phyloP scores from a whole-genome alignment of 1,140 invertebrate genomes.

The Pygmarrhopalites habei region DNA sequence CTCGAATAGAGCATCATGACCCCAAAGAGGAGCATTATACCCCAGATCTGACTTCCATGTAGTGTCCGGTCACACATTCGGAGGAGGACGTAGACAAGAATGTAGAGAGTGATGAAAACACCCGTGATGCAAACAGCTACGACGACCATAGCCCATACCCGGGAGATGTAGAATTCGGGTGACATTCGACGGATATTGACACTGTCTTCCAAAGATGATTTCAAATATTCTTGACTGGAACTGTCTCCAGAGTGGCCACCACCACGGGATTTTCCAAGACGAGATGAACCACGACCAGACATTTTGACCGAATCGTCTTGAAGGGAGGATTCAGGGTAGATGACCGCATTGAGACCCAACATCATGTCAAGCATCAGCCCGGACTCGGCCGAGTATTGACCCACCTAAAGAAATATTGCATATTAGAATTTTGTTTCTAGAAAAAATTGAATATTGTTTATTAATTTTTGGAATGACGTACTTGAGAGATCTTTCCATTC shows the following conservation, averaged over 20 bases:
- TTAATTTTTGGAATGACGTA: too few relatives aligned
- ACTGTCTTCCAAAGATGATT: constrained; percentile 3
- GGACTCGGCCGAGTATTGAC: constrained; percentile 41
- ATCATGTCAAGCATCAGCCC: constrained; percentile 40
- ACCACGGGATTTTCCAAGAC: background rate
- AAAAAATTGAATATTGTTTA: background rate
- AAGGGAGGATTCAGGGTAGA: constrained; percentile 1
- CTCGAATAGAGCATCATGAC: constrained; percentile 46
- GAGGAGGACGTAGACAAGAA: constrained; percentile 46
- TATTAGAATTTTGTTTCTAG: too few relatives aligned
- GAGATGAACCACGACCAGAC: background rate
- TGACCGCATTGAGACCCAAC: constrained; percentile 12
- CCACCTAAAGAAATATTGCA: too few relatives aligned
- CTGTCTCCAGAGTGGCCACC: background rate
- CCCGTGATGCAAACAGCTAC: constrained; percentile 41
- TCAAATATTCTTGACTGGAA: constrained; percentile 15
- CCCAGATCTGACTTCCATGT: constrained; percentile 47
- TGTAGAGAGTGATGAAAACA: constrained; percentile 44
- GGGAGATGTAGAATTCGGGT: constrained; percentile 41
- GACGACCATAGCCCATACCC: constrained; percentile 43
- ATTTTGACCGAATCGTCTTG: background rate
- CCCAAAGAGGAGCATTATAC: constrained; percentile 46
- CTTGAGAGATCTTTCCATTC: constrained; percentile 27
- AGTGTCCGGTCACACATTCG: constrained; percentile 48
- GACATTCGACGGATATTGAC: constrained; percentile 30